Base-by-base conservation (phyloP, 1,140 invertebrate genomes). In the Anthonomus grandis region DNA sequence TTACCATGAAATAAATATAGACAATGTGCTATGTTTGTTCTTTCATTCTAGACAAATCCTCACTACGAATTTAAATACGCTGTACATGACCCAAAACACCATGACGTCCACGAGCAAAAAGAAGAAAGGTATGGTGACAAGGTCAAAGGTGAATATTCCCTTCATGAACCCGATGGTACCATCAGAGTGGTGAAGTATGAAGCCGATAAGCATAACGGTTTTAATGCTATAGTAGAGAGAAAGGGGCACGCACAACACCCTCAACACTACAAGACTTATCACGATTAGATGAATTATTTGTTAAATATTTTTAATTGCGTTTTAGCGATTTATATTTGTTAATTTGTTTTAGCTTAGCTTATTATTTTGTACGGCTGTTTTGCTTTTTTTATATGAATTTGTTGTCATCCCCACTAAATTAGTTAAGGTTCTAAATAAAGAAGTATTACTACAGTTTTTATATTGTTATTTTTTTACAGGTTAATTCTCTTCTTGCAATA, bases 101-200 rank as follows among this genome's bases (percentile, higher is more conserved):
- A 64, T 9, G 66, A 68, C 51, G 39, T 52, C 31, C 66, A 68
- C 21, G 15, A 41, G n/a, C 66, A 68, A 38, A 23, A 60, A 27
- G 66, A 68, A 61, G 46, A 55, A 5, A 52, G 66, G 31, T 38
- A 62, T 17, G 67, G 67, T 19, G 61, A 69, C 42, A 41, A 56
- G 4, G 57, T 58, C 1, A 21, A 52, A 21, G 57, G 52, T 23
- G 46, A 52, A 13, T 68, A 68, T 47, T 57, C 59, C 13, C 70
- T 79, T 34, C 70, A 78, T 12, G 77, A 79, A 55, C 76, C 80
- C 0, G 81, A 83, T 62, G 81, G 81, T 8, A 81, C 80, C 13
- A 78, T 78, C 55, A 73, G 81, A 19, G 74, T 80, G 13, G 81
- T 81, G 5, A 76, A 79, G 64, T 83, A 83, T 71, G 77, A 79